phyloP scores from a whole-genome alignment of 2,888 invertebrate species.

The Herminia tarsipennalis region DNA sequence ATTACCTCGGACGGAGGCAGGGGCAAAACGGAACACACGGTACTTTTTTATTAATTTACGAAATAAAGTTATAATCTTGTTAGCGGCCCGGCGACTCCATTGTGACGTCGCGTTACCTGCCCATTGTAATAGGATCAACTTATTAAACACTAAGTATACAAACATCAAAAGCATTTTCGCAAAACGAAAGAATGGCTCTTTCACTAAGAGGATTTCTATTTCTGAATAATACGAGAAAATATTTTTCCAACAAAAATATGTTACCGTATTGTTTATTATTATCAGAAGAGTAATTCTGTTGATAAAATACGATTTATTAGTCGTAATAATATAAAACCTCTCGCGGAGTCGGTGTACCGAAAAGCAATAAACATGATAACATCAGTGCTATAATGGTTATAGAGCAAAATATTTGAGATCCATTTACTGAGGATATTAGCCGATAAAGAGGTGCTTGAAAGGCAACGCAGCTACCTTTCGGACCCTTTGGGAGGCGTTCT shows the following conservation, averaged over 20 bases:
- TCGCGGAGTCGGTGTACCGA: conserved; percentile 42
- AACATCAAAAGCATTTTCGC: conserved; percentile 81
- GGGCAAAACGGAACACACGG: conserved; percentile 63
- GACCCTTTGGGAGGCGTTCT: conserved; percentile 79
- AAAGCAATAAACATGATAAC: conserved; percentile 76
- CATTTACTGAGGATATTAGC: conserved; percentile 83
- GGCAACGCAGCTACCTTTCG: conserved; percentile 78
- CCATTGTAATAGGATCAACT: conserved; percentile 86
- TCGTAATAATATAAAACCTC: conserved; percentile 41
- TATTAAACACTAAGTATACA: conserved; percentile 84
- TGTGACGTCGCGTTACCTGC: conserved; percentile 78
- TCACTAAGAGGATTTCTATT: conserved; percentile 77
- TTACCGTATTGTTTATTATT: conserved; percentile 28
- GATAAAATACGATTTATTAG: conserved; percentile 40
- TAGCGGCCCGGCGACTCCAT: conserved; percentile 75
- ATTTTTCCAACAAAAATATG: conserved; percentile 19
- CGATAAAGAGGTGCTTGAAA: conserved; percentile 84
- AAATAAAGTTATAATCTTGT: conserved; percentile 85
- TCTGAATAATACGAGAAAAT: conserved; percentile 25
- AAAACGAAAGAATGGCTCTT: conserved; percentile 71
- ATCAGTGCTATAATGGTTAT: conserved; percentile 71
- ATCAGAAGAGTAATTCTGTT: conserved; percentile 22
- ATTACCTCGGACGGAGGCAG: conserved; percentile 39
- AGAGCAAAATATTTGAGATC: conserved; percentile 80
- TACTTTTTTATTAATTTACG: conserved; percentile 82